Evolutionary conservation across 2,797 vertebrate species (phyloP), one percentile per base, ranked within the genome.

Genomic region (Pseudochirops cupreus): DNA sequence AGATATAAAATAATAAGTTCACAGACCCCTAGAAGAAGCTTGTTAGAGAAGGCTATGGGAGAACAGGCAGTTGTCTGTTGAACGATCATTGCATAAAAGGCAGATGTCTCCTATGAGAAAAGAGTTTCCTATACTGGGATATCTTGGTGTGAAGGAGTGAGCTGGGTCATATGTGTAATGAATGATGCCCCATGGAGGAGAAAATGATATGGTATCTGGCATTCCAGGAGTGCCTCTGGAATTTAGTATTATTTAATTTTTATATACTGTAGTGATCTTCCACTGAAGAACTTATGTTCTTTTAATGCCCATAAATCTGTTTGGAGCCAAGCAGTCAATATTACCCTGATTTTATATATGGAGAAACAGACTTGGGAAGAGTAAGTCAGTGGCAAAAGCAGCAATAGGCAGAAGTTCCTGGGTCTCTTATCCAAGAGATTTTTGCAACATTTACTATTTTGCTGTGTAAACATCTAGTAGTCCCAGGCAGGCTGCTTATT

Each of bases 331-430:
- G 39, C 74, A 28, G 74, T 87, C 74, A 87, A 87, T 87, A 87
- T 87, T 87, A 87, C 39, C 24, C 10, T 87, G 74, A 87, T 50
- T 50, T 87, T 87, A 87, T 87, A 50, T 55, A 4, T 29, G n/a
- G 94, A 93, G 59, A 95, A 52, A 92, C 90, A 95, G 90, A 46
- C 57, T 53, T 56, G 33, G 93, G 96, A 3, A 57, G 62, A 91
- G 24, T 46, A 14, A 87, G 74, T 33, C 29, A 31, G 53, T 1
- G 5, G 33, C 57, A 53, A 4, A n/a, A 62, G 58, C 92, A 62
- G 58, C 92, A 93, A 31, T 33, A 54, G 62, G 56, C 26, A 4
- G 90, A 56, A 82, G 28, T 29, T 56, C 87, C 4, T 1, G 16
- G 1, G 26, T 53, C 74, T 58, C 82, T 96, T 53, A 33, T 39